A percentile compares a stretch with the other conserved stretches of the same genome.
These are phyloP conservation scores for Euthynnus affinis DNA, from an alignment of 2,797 vertebrate species.

Conservation along the genomic window DNA sequence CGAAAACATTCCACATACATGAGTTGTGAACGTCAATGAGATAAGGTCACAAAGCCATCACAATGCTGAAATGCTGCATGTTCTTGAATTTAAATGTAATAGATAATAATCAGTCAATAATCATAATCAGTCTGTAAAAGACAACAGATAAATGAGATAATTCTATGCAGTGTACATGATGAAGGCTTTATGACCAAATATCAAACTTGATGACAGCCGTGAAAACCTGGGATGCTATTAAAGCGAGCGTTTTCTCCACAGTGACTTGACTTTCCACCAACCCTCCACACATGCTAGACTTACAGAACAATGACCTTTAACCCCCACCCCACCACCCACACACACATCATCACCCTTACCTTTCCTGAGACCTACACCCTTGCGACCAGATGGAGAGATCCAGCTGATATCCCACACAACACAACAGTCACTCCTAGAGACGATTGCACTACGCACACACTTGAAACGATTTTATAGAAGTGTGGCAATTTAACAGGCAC, in stretches of 20 bases:
- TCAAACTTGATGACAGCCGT: conserved; percentile 67
- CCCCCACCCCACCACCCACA: background rate
- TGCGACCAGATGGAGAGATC: conserved; percentile 77
- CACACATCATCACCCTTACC: conserved; percentile 87
- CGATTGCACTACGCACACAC: conserved; percentile 33
- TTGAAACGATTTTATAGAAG: background rate
- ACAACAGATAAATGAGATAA: background rate
- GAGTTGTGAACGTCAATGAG: conserved; percentile 79
- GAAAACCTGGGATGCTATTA: conserved; percentile 74
- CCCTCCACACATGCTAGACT: conserved; percentile 71
- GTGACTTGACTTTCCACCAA: conserved; percentile 70
- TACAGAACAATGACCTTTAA: conserved; percentile 13
- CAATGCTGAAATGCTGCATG: conserved; percentile 55
- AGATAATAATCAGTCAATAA: conserved; percentile 8
- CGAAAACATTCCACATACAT: conserved; percentile 80
- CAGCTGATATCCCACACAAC: conserved; percentile 61
- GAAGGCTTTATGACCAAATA: conserved; percentile 75
- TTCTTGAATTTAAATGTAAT: background rate
- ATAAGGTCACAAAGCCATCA: conserved; percentile 81
- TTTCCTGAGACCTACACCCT: conserved; percentile 91
- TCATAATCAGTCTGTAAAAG: background rate
- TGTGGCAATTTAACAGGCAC: conserved; percentile 24
- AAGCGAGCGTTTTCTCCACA: conserved; percentile 78
- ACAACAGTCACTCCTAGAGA: conserved; percentile 34
- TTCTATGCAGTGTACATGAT: conserved; percentile 49